Evolutionary conservation across 1,140 invertebrate genomes (phyloP), one percentile per base, ranked within the genome.

Genomic region (Drosophila setifemur): DNA sequence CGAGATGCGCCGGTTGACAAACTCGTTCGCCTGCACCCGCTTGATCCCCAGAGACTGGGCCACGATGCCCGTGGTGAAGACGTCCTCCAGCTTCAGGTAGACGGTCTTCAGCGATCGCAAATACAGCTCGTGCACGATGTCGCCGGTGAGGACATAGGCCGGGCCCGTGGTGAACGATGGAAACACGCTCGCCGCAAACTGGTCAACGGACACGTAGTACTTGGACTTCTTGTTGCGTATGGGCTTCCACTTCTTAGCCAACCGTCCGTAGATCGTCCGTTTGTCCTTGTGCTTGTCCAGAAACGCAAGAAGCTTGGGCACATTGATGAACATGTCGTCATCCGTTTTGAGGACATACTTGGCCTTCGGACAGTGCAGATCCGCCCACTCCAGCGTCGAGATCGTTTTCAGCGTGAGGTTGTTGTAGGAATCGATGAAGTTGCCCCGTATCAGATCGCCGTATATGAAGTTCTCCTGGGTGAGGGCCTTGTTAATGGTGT

Each of bases 251-350:
- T 95, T 95, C 63, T 94, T 94, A 0, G 96, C 96, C 54, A 98
- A 89, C 44, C 96, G 93, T 0, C 96, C 97, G 83, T 95, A 97
- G 67, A 97, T 95, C 6, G 93, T 93, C 42, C 93, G 92, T 69
- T 93, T 94, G 23, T 94, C 92, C 39, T 93, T 93, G 82, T 95
- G 94, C 58, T 93, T 94, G 42, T 93, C 92, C 19, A 95, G 28
- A 87, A 97, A 96, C 9, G 90, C 90, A 21, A 97, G 91, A 42
- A 97, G 91, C 28, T 94, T 93, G 23, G 94, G 94, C 58, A 97
- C 93, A 91, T 97, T 97, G 35, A 97, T 96, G 88, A 97, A 97
- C 96, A 97, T 97, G 90, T 97, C 96, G 89, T 97, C 96, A 83
- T 97, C 96, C 0, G 96, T 97, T 92, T 98, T 97, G 19, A 97